These are phyloP conservation scores for Branchinecta sandiegonensis DNA, from an alignment of 2,888 invertebrate species.

Conservation along the genomic window DNA sequence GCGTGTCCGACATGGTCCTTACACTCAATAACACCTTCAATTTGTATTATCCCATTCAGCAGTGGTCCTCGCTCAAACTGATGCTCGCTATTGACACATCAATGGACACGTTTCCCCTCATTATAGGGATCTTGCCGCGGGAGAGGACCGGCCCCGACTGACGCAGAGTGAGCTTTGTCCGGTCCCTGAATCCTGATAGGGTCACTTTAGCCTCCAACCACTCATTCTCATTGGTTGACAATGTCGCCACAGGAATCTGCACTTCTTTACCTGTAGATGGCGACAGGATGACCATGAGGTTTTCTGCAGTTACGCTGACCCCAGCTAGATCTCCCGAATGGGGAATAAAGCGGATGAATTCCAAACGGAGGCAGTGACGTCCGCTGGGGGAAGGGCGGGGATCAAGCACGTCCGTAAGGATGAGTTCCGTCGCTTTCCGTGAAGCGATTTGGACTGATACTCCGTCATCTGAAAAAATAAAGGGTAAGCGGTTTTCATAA, in stretches of 20 bases:
- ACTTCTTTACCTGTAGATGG: constrained; percentile 4
- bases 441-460: neutral
- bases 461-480: no score
- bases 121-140: neutral
- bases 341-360: constrained; percentile 3
- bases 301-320: neutral
- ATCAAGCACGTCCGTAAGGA: neutral
- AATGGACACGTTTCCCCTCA: neutral
- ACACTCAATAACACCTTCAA: no score
- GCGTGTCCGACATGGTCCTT: no score
- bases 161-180: neutral
- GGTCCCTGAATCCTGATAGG: neutral
- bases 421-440: neutral
- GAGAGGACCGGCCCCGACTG: neutral
- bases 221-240: constrained; percentile 8
- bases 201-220: constrained; percentile 14
- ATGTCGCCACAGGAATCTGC: neutral
- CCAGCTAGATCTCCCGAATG: neutral
- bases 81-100: neutral
- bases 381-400: neutral
- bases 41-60: no score
- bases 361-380: neutral
- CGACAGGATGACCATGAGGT: neutral
- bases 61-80: neutral
- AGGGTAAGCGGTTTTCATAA: no score